phyloP scores from a whole-genome alignment of 1,140 invertebrate species.

The Scaptodrosophila lebanonensis region DNA sequence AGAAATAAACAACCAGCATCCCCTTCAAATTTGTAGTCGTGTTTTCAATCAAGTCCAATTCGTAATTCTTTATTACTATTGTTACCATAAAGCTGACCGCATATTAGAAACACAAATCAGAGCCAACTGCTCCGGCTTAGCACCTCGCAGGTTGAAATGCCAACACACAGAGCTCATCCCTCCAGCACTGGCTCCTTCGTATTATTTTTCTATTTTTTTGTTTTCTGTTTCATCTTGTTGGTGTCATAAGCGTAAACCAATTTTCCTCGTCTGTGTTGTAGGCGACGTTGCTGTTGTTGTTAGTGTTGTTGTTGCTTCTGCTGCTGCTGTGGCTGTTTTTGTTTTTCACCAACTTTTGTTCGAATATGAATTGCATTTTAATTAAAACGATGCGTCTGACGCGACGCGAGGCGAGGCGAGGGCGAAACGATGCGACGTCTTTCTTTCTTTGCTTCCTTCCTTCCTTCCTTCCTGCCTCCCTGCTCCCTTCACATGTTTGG shows the following conservation, averaged over 20 bases:
- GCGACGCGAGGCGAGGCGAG: slow-evolving; percentile 37
- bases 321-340: background rate
- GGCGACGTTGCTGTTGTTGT: background rate
- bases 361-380: slow-evolving; percentile 67
- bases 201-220: slow-evolving; percentile 30
- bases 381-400: no score
- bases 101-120: no score
- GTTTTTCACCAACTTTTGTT: slow-evolving; percentile 18
- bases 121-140: no score
- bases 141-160: no score
- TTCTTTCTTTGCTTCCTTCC: slow-evolving; percentile 11
- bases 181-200: slow-evolving; percentile 5
- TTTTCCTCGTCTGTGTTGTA: slow-evolving; percentile 51
- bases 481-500: no score
- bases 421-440: slow-evolving; percentile 45
- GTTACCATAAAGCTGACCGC: no score
- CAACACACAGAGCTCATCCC: no score
- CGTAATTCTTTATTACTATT: no score
- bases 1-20: no score
- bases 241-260: slow-evolving; percentile 65
- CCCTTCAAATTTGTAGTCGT: no score
- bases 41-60: no score
- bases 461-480: background rate
- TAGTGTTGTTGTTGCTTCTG: slow-evolving; percentile 24
- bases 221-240: slow-evolving; percentile 25